Base-by-base conservation (phyloP, 2,113 vertebrate species). In the Eptatretus burgeri region DNA sequence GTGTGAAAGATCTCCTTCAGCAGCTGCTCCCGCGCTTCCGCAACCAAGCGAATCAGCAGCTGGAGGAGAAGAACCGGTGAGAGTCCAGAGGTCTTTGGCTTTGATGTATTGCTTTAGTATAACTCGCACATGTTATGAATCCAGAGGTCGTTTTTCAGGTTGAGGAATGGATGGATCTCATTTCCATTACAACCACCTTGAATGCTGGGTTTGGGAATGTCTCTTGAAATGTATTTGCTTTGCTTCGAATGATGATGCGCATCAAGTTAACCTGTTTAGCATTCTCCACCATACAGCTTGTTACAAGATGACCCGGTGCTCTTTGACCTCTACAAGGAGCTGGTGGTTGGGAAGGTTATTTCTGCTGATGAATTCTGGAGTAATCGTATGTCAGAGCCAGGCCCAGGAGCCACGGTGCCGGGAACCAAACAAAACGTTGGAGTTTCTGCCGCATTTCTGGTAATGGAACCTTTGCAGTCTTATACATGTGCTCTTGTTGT, bases 321-420 rank as follows among this genome's bases (percentile, higher is more conserved):
- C 66, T 98, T 98, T 77, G 89, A 95, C 74, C 77, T 98, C 66
- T 98, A 98, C 74, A 98, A 98, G 77, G 91, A 98, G 70, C 79
- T 96, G 60, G 91, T 98, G 70, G 85, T 94, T 67, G 94, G 91
- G 72, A 89, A 98, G 67, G 88, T 98, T 70, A 96, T 98, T 73
- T 88, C 79, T 72, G 85, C 91, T 69, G 91, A 98, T 69, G 91
- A 98, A 69, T 98, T 98, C 75, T 98, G 91, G 89, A 80, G 86
- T 72, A 96, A 86, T 73, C 80, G 86, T 67, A 76, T 87, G 76
- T 16, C 53, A 18, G 82, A 81, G 70, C 66, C 83, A 67, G 91
- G 77, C 67, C 68, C 81, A 56, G 52, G 77, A 67, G 81, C 84
- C 69, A 75, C 74, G 65, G 71, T 78, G 62, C 67, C 75, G 17